These are phyloP conservation scores for Drosophila limbata DNA, from an alignment of 2,888 invertebrate genomes.

Conservation along the genomic window DNA sequence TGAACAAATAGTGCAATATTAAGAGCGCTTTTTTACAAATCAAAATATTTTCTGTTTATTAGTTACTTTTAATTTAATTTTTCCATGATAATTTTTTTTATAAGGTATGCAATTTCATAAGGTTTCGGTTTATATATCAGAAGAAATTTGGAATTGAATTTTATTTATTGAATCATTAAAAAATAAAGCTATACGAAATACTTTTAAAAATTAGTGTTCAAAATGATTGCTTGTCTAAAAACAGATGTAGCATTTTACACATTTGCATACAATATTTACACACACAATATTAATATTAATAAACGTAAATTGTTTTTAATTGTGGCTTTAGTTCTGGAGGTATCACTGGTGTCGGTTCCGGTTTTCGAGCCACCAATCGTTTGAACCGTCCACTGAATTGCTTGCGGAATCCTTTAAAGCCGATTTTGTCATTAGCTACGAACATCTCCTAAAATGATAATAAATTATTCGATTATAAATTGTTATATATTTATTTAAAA, in stretches of 20 bases:
- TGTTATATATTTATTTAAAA: no score
- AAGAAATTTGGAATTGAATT: constrained; percentile 14
- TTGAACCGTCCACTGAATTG: constrained; percentile 95
- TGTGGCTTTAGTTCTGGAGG: constrained; percentile 95
- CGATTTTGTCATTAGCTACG: constrained; percentile 90
- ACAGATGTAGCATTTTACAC: constrained; percentile 26
- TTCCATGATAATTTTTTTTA: background rate
- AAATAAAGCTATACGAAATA: constrained; percentile 38
- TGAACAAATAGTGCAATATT: background rate
- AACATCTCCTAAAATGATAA: constrained; percentile 89
- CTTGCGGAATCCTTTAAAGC: constrained; percentile 93
- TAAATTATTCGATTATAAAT: background rate
- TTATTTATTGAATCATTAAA: constrained; percentile 16
- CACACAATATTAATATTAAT: constrained; percentile 85
- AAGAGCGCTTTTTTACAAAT: background rate
- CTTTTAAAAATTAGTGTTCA: constrained; percentile 24
- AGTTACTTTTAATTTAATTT: constrained; percentile 7
- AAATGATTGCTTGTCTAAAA: constrained; percentile 34
- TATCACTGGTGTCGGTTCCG: constrained; percentile 93
- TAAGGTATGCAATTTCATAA: constrained; percentile 10
- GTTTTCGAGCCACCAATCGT: constrained; percentile 93
- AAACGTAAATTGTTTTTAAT: constrained; percentile 95
- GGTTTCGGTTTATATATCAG: constrained; percentile 7
- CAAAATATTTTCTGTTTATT: constrained; percentile 1
- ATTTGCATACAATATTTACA: constrained; percentile 43